These are phyloP conservation scores for Epinotia bilunana DNA, from an alignment of 2,888 invertebrate species.

Conservation along the genomic window DNA sequence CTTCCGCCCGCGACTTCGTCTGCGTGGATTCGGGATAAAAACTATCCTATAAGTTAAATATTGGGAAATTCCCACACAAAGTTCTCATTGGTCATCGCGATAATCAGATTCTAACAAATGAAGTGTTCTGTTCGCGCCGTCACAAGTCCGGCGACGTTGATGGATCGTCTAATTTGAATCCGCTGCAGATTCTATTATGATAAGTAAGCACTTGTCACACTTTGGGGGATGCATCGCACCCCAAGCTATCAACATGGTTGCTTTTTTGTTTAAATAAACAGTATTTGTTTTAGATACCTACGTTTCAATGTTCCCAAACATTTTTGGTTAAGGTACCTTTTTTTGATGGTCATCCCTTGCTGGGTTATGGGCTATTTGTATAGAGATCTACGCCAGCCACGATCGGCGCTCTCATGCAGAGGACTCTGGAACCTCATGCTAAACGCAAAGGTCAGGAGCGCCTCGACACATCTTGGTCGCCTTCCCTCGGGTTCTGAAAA, in stretches of 20 bases:
- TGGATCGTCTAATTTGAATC: constrained; percentile 79
- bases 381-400: no score
- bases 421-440: no score
- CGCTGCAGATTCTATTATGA: constrained; percentile 75
- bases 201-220: constrained; percentile 62
- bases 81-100: constrained; percentile 1
- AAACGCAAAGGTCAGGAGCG: no score
- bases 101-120: constrained; percentile 27
- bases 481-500: no score
- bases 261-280: not conserved
- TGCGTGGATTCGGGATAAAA: no score
- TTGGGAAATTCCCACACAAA: not conserved
- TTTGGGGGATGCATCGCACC: constrained; percentile 30
- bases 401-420: no score
- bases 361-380: no score
- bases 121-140: constrained; percentile 53
- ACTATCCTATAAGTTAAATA: no score
- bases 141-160: constrained; percentile 70
- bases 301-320: not conserved
- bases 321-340: no score
- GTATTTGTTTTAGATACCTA: not conserved
- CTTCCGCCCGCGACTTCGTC: no score
- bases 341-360: no score
- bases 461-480: no score
- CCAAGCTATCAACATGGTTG: not conserved